Base-by-base conservation (phyloP, 2,113 vertebrate species). In the Sorex araneus region DNA sequence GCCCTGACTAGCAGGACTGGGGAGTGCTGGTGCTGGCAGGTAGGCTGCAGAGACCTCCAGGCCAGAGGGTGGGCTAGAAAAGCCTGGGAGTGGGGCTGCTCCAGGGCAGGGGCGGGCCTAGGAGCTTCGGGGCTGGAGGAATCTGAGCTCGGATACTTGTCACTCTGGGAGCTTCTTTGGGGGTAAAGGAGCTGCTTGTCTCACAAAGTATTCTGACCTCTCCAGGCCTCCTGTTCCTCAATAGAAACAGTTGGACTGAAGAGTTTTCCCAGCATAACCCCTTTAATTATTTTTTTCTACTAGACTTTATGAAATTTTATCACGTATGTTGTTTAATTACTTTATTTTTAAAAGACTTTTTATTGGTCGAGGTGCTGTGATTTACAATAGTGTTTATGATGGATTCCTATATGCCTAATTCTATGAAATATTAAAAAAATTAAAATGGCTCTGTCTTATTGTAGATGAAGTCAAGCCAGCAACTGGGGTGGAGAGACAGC, bases 161-260 rank as follows among this genome's bases (percentile, higher is more conserved):
- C 66, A 85, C 25, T 71, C 69, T 92, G 11, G 23, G 64, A 88
- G 75, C 36, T 79, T 89, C 85, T 47, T 16, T 43, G 3, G 57
- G 34, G 34, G 28, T 94, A 76, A 95, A 89, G 73, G 3, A 91
- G 18, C 77, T 76, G 3, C 82, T 69, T 93, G 70, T 73, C 18
- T 32, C 27, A n/a, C 13, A 45, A 8, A 45, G 69, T 81, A 36
- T 23, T 23, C 71, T 83, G 80, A 71, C n/a, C 67, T 75, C 28
- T 16, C 8, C 18, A 54, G 21, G 45, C 63, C n/a, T 82, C 30
- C 13, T 15, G 2, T 74, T 78, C n/a, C 34, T 69, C 73, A 66
- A 1, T 79, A 12, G n/a, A 19, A 94, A 79, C 12, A 7, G 15
- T 88, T 91, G 25, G 21, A 85, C 75, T 77, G 15, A 4, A 7